phyloP scores from a whole-genome alignment of 1,140 invertebrate species.

The Cataglyphis hispanica region DNA sequence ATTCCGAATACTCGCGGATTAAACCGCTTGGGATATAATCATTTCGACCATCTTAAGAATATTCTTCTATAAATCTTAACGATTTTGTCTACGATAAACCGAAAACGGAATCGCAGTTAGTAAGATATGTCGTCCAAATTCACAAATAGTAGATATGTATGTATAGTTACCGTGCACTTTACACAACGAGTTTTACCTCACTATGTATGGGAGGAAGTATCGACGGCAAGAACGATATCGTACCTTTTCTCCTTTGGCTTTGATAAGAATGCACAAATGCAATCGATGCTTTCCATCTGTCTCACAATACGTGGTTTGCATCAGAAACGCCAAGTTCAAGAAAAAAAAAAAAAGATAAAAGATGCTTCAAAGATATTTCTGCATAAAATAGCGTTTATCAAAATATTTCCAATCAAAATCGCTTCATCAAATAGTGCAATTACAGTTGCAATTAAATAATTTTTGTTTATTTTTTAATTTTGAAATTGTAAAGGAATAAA shows the following conservation, averaged over 20 bases:
- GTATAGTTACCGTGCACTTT: constrained; percentile 62
- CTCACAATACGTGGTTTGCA: constrained; percentile 2
- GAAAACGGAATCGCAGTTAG: constrained; percentile 31
- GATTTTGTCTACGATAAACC: constrained; percentile 7
- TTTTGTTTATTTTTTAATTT: neutral
- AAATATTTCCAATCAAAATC: neutral
- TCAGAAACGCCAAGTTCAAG: too few relatives aligned
- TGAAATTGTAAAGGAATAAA: neutral
- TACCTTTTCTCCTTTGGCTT: constrained; percentile 47
- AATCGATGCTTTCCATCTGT: constrained; percentile 51
- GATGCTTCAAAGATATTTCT: neutral
- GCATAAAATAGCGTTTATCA: neutral
- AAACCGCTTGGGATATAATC: neutral
- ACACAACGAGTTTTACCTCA: constrained; percentile 55
- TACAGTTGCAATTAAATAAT: neutral
- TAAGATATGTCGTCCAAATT: constrained; percentile 11
- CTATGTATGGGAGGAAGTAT: neutral
- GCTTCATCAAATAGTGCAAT: neutral
- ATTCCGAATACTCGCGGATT: neutral
- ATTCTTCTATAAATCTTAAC: constrained; percentile 10
- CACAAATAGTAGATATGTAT: constrained; percentile 28
- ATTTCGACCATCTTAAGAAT: neutral
- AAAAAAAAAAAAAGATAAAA: neutral
- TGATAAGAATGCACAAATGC: constrained; percentile 39
- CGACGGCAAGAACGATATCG: constrained; percentile 39